Base-by-base conservation (phyloP, 2,888 invertebrate species). In the Drosophila algonquin region DNA sequence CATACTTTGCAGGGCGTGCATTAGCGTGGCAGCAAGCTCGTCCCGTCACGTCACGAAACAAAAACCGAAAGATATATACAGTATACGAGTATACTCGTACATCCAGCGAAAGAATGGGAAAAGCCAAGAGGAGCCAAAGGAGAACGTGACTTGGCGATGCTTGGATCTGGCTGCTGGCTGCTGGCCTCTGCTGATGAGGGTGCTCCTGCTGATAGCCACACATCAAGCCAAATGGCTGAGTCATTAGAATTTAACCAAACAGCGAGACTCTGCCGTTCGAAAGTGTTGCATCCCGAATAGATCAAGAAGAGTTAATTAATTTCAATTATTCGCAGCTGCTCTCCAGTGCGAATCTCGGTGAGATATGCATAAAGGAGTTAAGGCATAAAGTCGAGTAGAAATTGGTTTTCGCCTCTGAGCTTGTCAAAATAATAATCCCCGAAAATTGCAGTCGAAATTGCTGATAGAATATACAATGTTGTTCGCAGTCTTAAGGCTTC, bases 1-100 rank as follows among this genome's bases (percentile, higher is more conserved):
- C 87, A 84, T 88, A 75, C 89, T 86, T 83, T 67, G 68, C 63
- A 59, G 69, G 63, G 75, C 53, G 59, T 70, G 67, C 74, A 79
- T 76, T 69, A 72, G 67, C 59, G 53, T 44, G 50, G 63, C 60
- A 61, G 44, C 67, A 40, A 40, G 14, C 40, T 40, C 50, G 51
- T 8, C 30, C 24, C 24, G 55, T 71, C 62, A 64, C 57, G 72
- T 58, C 57, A 73, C 57, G 54, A 50, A 51, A 45, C 16, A 24
- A 45, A 45, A 24, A 55, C 24, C 40, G 14, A n/a, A 0, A 24
- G 10, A 21, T 18, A 21, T 30, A 51, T 30, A 30, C 21, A 21
- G 18, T 18, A 18, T 18, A 18, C 27, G 27, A 27, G 27, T 27
- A 7, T 27, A 27, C 27, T 7, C 27, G 27, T 30, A 8, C 30